Evolutionary conservation across 2,888 invertebrate species (phyloP), one percentile per base, ranked within the genome.

Genomic region (Drosophila nigritarsus): DNA sequence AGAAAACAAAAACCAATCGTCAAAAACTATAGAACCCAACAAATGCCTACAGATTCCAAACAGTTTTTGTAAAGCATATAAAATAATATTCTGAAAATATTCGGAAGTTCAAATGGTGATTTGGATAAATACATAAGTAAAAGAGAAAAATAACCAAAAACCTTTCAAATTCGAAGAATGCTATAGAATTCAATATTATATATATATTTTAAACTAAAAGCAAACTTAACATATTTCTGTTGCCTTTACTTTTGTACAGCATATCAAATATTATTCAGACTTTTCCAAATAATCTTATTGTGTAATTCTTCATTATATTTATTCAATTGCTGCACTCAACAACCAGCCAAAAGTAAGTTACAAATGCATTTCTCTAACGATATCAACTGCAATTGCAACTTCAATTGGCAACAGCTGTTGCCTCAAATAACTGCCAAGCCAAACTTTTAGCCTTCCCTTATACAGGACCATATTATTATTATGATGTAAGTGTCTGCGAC

Each of bases 331-430:
- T 50, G 6, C 48, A n/a, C 34, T 40, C 40, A 53, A 38, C 45
- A 45, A 24, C 24, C 27, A 63, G 67, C 53, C 65, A 65, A 77
- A 73, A 45, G 45, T 45, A 24, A 45, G 4, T 84, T 80, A 56
- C 61, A 71, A 80, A 75, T 65, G 72, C 67, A 60, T 61, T 34
- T 62, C 36, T 56, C 50, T 56, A 67, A 13, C 29, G 38, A 55
- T 38, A 55, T 55, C 27, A 36, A 60, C 59, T 69, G 54, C 40
- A 58, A 58, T 51, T 67, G 53, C 76, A 55, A 50, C 66, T 63
- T 49, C 69, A 63, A 69, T 65, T 74, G 77, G 63, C 75, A 70
- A 64, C 80, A 82, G 76, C 72, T 83, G 82, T 49, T 70, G 73
- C 56, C 75, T 59, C 56, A 48, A 42, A 61, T 56, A 59, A 65